These are phyloP conservation scores for Drosophila nigromelanica DNA, from an alignment of 1,140 invertebrate species.

Conservation along the genomic window DNA sequence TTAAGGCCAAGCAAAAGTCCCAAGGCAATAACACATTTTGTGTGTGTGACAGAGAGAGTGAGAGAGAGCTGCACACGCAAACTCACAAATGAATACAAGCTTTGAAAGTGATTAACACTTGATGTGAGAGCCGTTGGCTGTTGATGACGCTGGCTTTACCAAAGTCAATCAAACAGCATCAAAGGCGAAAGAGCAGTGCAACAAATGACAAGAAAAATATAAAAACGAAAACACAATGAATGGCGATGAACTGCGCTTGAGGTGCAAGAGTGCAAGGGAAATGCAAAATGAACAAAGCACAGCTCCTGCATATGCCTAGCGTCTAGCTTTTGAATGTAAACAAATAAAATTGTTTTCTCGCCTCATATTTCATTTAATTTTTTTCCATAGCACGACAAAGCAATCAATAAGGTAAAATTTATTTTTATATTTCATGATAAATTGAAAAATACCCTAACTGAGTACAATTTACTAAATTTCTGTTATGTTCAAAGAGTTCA, in stretches of 20 bases:
- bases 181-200: constrained; percentile 5
- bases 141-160: constrained; percentile 9
- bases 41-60: not conserved
- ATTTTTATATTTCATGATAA: not conserved
- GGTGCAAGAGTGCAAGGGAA: not conserved
- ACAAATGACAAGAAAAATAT: not conserved
- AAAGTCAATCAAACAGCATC: constrained; percentile 40
- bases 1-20: constrained; percentile 45
- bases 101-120: constrained; percentile 72
- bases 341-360: constrained; percentile 9
- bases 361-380: not conserved
- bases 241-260: not conserved
- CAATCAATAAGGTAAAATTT: constrained; percentile 15
- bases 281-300: not conserved
- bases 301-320: not conserved
- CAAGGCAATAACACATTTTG: constrained; percentile 56
- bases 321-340: constrained; percentile 13
- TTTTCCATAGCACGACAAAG: constrained; percentile 4
- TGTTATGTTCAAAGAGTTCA: too few relatives aligned
- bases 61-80: constrained; percentile 14
- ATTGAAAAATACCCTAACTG: not conserved
- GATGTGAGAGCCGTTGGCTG: constrained; percentile 45
- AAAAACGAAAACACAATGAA: not conserved
- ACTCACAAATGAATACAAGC: constrained; percentile 23
- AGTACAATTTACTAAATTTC: not conserved